Evolutionary conservation across 2,797 vertebrate species (phyloP).

Genomic region (Acrossocheilus wenchowensis): DNA sequence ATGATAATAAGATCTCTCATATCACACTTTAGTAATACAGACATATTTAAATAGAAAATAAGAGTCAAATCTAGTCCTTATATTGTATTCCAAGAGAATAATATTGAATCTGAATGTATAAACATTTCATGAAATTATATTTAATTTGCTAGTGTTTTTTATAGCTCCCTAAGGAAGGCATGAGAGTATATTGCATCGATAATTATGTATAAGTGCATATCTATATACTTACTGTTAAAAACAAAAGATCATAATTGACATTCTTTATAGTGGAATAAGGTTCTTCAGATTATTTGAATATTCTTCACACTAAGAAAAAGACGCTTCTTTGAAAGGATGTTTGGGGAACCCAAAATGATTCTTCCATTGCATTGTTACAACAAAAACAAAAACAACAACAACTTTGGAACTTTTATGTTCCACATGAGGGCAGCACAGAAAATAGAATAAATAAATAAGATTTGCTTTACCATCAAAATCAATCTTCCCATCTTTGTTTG

Average conservation of each 20-base stretch:
- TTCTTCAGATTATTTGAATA: neutral
- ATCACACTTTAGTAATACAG: too few species aligned
- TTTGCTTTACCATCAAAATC: slow-evolving; percentile 81
- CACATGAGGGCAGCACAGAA: neutral
- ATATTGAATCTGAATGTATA: too few species aligned
- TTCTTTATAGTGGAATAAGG: neutral
- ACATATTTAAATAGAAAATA: too few species aligned
- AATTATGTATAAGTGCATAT: neutral
- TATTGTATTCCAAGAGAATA: too few species aligned
- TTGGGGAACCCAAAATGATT: neutral
- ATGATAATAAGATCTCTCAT: too few species aligned
- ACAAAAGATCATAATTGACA: neutral
- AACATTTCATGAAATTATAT: too few species aligned
- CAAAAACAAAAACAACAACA: too few species aligned
- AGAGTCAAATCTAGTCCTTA: too few species aligned
- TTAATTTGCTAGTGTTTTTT: too few species aligned
- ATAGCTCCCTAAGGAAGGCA: too few species aligned
- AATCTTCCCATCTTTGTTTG: slow-evolving; percentile 82
- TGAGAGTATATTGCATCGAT: too few species aligned
- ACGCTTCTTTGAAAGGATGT: neutral
- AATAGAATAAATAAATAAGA: neutral
- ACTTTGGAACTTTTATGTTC: neutral
- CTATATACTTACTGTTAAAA: neutral
- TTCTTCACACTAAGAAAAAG: neutral
- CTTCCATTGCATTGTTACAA: neutral